A percentile compares a stretch with the other conserved stretches of the same genome.
Conservation (phyloP, 2,888 invertebrate species). For the Odontothrips loti region DNA sequence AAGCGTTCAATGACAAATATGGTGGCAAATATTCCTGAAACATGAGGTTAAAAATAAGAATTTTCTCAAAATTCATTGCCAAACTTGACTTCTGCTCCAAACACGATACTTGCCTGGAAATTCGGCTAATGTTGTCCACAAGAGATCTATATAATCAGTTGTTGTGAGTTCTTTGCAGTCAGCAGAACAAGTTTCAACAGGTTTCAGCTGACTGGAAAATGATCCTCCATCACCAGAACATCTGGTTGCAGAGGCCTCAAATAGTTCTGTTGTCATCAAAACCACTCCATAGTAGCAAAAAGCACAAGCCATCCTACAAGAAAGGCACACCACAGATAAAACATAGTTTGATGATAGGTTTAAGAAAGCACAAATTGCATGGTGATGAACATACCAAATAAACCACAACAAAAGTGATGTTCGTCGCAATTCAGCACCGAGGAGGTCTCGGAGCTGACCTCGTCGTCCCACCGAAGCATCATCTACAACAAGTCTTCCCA, state of each 20-base stretch:
- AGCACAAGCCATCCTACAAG: constrained; percentile 78
- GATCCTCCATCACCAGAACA: constrained; percentile 37
- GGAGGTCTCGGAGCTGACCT: constrained; percentile 65
- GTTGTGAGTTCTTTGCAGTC: constrained; percentile 70
- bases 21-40: constrained; percentile 77
- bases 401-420: constrained; percentile 89
- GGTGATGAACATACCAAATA: constrained; percentile 65
- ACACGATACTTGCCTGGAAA: constrained; percentile 66
- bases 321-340: constrained; percentile 32
- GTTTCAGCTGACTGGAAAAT: constrained; percentile 43
- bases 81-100: constrained; percentile 31
- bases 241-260: constrained; percentile 55
- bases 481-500: constrained; percentile 79
- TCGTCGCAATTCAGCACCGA: constrained; percentile 72
- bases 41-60: constrained; percentile 31
- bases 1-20: constrained; percentile 84
- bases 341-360: neutral
- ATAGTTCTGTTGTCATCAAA: constrained; percentile 88
- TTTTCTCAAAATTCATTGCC: neutral
- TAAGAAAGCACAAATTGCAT: neutral
- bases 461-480: constrained; percentile 54
- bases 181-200: constrained; percentile 56
- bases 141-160: constrained; percentile 84
- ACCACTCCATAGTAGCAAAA: constrained; percentile 95
- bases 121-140: constrained; percentile 92